Percentiles rank a stretch among this genome's conserved stretches.
Evolutionary conservation across 2,797 vertebrate genomes (phyloP).

Genomic region (Acrossocheilus wenchowensis): DNA sequence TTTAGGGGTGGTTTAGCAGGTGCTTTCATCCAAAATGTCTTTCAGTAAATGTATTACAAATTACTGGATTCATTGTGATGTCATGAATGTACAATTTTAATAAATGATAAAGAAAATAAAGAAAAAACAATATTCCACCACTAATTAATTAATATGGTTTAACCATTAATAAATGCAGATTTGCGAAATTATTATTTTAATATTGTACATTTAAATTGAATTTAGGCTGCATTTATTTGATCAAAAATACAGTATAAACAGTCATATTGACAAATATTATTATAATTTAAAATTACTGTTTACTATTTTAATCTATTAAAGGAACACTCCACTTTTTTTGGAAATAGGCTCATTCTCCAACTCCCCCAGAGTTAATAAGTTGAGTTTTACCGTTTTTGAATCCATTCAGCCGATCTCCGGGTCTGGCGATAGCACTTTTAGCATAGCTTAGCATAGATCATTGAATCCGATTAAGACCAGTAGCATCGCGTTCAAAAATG

Average conservation of each 20-base stretch:
- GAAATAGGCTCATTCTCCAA: too few species aligned
- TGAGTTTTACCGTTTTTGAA: too few species aligned
- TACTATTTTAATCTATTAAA: background rate
- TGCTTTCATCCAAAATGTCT: slow-evolving; percentile 16
- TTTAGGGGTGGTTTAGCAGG: background rate
- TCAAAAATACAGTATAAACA: background rate
- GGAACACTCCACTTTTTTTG: too few species aligned
- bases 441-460: too few species aligned
- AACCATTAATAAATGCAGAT: background rate
- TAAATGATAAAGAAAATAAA: background rate
- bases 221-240: background rate
- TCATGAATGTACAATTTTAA: background rate
- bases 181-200: background rate
- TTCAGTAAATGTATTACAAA: background rate
- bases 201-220: background rate
- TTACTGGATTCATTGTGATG: background rate
- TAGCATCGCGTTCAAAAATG: too few species aligned
- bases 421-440: too few species aligned
- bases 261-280: background rate
- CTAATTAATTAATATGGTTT: background rate
- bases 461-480: too few species aligned
- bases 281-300: background rate
- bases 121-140: background rate
- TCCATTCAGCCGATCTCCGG: too few species aligned
- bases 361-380: too few species aligned